Evolutionary conservation across 2,888 invertebrate species (phyloP), one percentile per base, ranked within the genome.

Genomic region (Tetrapedia diversipes): DNA sequence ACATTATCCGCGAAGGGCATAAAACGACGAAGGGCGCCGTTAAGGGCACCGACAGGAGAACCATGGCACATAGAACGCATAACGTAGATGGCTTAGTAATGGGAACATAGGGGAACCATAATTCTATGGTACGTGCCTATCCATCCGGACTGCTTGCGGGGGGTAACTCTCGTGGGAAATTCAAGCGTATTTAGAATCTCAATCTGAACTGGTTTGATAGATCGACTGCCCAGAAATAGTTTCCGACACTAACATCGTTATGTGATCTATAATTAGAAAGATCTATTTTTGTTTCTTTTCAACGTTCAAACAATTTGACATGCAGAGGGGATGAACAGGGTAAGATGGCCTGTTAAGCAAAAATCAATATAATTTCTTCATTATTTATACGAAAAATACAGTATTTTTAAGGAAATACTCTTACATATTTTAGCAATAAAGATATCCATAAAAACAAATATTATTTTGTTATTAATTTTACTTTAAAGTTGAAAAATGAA

Each of bases 51-150:
- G 80, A 79, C 70, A 66, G 27, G 79, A 71, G 75, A 64, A 29
- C 39, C 54, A 16, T 29, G 29, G 71, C 22, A 54, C 43, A 49
- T 51, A 59, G 65, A 74, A 74, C 68, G 54, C 67, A 61, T 73
- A 79, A 77, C 82, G 77, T 77, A 81, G 81, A 82, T 85, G 86
- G 82, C 66, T 82, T 82, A 77, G 84, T 89, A 90, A 89, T 87
- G 82, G 88, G 82, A 86, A 82, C 86, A 86, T 86, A 84, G 82
- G 90, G 87, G 89, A 88, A 85, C 86, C 86, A 88, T 90, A 90
- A 91, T 89, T 90, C 87, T 81, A 89, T 88, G 87, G 81, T 83
- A 82, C 64, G 81, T 85, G 78, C 86, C 83, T 81, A 88, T 87
- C 85, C 82, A 81, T 83, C 76, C 81, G 77, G 56, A 49, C 59